Evolutionary conservation across 2,113 vertebrate species (phyloP).

Genomic region (Oncorhynchus tshawytscha): DNA sequence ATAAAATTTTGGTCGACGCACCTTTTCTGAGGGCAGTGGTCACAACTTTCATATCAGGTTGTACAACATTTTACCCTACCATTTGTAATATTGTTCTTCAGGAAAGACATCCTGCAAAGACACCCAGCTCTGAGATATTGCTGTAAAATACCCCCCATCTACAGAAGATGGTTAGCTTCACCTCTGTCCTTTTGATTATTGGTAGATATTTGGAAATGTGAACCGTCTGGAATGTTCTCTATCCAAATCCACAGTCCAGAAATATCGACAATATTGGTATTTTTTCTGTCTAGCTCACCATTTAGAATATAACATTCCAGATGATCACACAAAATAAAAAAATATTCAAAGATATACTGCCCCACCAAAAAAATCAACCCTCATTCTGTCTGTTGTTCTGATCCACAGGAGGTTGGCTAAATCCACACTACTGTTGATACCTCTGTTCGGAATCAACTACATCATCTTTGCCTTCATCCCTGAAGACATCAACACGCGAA

Average conservation of each 20-base stretch:
- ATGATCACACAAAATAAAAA: conserved; percentile 71
- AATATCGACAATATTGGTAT: not conserved
- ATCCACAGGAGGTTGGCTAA: conserved; percentile 87
- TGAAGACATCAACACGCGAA: conserved; percentile 72
- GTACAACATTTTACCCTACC: too few relatives aligned
- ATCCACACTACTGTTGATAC: conserved; percentile 93
- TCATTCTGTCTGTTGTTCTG: conserved; percentile 10
- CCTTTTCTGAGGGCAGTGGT: too few relatives aligned
- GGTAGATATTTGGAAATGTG: too few relatives aligned
- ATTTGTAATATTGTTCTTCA: too few relatives aligned
- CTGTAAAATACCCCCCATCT: too few relatives aligned
- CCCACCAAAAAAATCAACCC: not conserved
- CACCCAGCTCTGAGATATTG: too few relatives aligned
- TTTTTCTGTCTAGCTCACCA: too few relatives aligned
- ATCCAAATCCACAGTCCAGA: not conserved
- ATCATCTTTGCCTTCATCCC: conserved; percentile 92
- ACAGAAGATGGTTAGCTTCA: too few relatives aligned
- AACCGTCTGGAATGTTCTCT: not conserved
- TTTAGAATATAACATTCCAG: conserved; percentile 16
- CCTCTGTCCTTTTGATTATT: too few relatives aligned
- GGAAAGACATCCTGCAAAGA: too few relatives aligned
- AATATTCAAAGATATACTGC: not conserved
- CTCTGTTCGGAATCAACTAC: conserved; percentile 94
- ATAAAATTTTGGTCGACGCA: too few relatives aligned
- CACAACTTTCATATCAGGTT: too few relatives aligned